A percentile compares a stretch with the other conserved stretches of the same genome.
These are phyloP conservation scores for Arvicanthis niloticus DNA, from an alignment of 2,113 vertebrate genomes.

Conservation along the genomic window DNA sequence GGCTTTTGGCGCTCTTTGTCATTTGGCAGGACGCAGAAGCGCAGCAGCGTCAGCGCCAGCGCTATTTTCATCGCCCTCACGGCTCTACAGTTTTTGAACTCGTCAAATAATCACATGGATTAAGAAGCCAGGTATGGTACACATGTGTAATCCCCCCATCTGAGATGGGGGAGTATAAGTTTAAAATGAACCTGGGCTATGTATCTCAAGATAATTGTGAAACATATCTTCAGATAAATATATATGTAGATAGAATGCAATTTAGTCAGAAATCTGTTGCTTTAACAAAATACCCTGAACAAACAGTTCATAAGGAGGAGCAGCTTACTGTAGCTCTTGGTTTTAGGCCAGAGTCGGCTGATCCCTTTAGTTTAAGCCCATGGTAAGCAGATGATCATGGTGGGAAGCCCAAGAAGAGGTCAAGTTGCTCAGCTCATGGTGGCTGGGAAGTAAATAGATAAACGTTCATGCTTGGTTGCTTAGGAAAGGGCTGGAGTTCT, in stretches of 20 bases:
- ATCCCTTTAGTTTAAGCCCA: neutral
- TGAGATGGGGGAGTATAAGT: neutral
- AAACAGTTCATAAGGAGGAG: neutral
- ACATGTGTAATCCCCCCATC: neutral
- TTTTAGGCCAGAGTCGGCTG: neutral
- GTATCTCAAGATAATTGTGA: neutral
- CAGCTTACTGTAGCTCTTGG: neutral
- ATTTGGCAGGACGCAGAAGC: conserved; percentile 86
- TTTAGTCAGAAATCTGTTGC: neutral
- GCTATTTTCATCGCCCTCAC: conserved; percentile 90
- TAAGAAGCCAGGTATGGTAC: neutral
- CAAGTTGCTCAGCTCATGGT: neutral
- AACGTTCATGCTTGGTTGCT: neutral
- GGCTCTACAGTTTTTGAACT: neutral
- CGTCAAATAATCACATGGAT: neutral
- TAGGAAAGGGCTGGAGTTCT: neutral
- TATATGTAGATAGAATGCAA: neutral
- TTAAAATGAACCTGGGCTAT: neutral
- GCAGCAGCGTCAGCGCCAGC: conserved; percentile 87
- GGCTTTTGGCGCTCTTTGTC: conserved; percentile 34
- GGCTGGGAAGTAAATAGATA: neutral
- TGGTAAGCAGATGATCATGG: neutral
- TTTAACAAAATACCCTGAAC: neutral
- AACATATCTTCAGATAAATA: neutral
- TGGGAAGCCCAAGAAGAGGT: neutral